A percentile compares a stretch with the other conserved stretches of the same genome.
Conservation (phyloP, 2,113 vertebrate species). For the Sphyrna mokarran region DNA sequence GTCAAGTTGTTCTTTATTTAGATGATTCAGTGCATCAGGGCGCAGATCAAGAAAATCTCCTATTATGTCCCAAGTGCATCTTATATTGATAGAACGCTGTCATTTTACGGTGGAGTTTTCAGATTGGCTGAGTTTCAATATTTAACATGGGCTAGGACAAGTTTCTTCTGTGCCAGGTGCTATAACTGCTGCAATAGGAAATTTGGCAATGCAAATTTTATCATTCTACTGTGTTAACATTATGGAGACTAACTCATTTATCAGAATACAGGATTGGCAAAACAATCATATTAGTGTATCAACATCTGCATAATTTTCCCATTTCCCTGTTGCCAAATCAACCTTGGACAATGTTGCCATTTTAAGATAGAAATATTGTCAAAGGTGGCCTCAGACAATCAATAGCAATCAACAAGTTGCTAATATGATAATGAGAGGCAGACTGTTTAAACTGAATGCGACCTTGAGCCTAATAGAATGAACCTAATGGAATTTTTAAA, state of each 20-base stretch:
- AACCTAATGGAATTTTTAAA: constrained; percentile 30
- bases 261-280: not conserved
- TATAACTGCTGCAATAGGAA: not conserved
- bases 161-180: not conserved
- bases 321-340: not conserved
- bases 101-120: not conserved
- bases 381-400: not conserved
- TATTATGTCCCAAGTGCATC: not conserved
- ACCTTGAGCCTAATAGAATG: constrained; percentile 11
- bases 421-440: not conserved
- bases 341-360: not conserved
- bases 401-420: constrained; percentile 20
- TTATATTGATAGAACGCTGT: not conserved
- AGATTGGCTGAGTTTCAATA: not conserved
- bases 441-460: not conserved
- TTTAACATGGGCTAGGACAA: not conserved
- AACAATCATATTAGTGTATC: not conserved
- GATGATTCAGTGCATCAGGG: not conserved
- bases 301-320: not conserved
- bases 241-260: not conserved
- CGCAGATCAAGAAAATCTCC: not conserved
- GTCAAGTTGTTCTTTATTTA: not conserved
- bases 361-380: not conserved
- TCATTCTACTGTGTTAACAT: not conserved
- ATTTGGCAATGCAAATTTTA: not conserved